Conservation (phyloP, 1,140 invertebrate genomes). For the Agraylea sexmaculata region DNA sequence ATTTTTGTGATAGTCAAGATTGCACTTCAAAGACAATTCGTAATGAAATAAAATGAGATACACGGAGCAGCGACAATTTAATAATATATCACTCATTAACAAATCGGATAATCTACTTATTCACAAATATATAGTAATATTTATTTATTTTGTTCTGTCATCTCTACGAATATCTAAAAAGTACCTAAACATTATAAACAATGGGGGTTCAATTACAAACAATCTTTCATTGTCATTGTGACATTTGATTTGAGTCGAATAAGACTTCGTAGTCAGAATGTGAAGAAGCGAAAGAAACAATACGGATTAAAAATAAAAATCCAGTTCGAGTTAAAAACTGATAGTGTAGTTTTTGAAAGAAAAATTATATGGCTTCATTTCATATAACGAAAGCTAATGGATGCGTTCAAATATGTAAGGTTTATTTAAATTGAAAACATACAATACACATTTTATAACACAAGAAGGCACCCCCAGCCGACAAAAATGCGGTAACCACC, state of each 20-base stretch:
- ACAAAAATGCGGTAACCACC: conserved; percentile 20
- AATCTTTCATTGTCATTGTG: neutral
- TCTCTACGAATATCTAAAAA: conserved; percentile 17
- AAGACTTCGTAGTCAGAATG: neutral
- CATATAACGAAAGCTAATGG: too few relatives aligned
- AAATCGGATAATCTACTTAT: too few relatives aligned
- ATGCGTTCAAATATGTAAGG: neutral
- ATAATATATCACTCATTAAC: too few relatives aligned
- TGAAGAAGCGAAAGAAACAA: neutral
- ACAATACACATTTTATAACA: conserved; percentile 3
- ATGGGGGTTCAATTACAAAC: conserved; percentile 13
- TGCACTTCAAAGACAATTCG: too few relatives aligned
- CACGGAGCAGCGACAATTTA: too few relatives aligned
- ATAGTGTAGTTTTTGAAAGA: neutral
- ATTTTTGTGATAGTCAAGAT: too few relatives aligned
- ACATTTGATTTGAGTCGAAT: neutral
- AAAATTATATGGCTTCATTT: neutral
- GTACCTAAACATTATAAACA: conserved; percentile 19
- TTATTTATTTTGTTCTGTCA: conserved; percentile 21
- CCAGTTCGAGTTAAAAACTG: neutral
- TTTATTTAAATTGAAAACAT: neutral
- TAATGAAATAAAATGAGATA: too few relatives aligned
- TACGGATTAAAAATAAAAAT: neutral
- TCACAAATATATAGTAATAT: too few relatives aligned
- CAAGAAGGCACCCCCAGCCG: conserved; percentile 20